Evolutionary conservation across 2,113 vertebrate genomes (phyloP), one percentile per base, ranked within the genome.

Genomic region (Pseudorectes ferrugineus): DNA sequence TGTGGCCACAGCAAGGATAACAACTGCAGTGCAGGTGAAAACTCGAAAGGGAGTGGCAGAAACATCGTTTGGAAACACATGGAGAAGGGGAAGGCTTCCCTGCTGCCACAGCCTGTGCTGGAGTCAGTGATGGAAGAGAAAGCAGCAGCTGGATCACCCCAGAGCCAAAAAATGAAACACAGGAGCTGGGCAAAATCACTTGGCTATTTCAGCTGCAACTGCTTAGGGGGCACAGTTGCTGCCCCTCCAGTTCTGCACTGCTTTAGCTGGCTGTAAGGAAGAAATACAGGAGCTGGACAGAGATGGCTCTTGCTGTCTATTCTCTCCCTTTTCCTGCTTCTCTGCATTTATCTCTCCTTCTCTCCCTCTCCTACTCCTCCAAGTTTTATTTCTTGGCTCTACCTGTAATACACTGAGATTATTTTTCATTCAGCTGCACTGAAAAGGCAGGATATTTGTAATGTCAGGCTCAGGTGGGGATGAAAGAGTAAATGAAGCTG

Each of bases 371-470:
- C 22, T 92, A 66, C 82, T 78, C 76, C 58, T 35, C 5, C 20
- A 84, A 65, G 17, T 74, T 95, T 91, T 82, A 85, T 93, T 94
- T 95, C 43, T 93, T 95, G 76, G 33, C 61, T 93, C 40, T 81
- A 74, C 48, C 62, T 3, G 0, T 66, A 93, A 83, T n/a, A 28
- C 23, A 45, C 6, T 0, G 2, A 85, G 89, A 77, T 67, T 73
- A 92, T 89, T 97, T 97, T 95, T 83, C 88, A 95, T 92, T 96
- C 95, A 85, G 54, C n/a, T 87, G 52, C 66, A 85, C 57, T 61
- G 82, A 92, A 96, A 95, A 95, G 70, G 42, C 74, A 91, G 83
- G 67, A 77, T 92, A 95, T 95, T 93, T 75, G 7, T 76, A 92
- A 87, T 92, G 54, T 54, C 66, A 91, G 93, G 61, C 78, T 95